Percentiles rank a stretch among this genome's conserved stretches.
Conservation (phyloP, 2,888 invertebrate species). For the Phytoseiulus persimilis region DNA sequence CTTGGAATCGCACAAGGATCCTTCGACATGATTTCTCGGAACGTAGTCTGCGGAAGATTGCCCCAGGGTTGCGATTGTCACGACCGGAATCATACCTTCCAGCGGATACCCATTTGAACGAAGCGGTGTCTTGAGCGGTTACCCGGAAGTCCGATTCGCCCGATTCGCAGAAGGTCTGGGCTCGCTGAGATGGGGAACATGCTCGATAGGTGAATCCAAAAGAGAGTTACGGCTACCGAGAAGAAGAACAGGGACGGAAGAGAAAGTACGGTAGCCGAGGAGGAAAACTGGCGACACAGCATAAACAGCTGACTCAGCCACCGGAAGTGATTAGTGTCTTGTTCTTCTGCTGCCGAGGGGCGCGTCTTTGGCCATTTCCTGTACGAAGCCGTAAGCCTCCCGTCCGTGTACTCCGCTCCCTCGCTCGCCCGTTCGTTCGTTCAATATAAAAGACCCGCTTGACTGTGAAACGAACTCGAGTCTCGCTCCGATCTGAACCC, state of each 20-base stretch:
- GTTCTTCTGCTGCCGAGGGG: neutral
- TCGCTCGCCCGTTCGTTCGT: neutral
- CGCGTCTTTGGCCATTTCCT: neutral
- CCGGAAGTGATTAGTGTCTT: constrained; percentile 5
- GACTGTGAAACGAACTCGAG: neutral
- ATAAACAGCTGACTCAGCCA: neutral
- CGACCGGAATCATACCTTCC: no score
- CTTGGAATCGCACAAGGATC: no score
- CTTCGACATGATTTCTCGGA: no score
- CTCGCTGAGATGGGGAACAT: neutral
- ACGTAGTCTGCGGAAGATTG: no score
- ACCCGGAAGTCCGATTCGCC: no score
- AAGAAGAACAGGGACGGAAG: neutral
- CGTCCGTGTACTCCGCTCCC: neutral
- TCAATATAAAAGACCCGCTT: constrained; percentile 5
- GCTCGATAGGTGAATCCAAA: neutral
- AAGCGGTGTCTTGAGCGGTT: no score
- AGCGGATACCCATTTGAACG: no score
- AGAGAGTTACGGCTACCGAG: no score
- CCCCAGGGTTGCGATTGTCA: no score
- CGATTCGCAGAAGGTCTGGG: no score
- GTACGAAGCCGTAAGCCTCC: neutral
- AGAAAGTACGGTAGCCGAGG: neutral
- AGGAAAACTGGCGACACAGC: neutral
- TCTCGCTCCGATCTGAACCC: neutral